A percentile compares a stretch with the other conserved stretches of the same genome.
These are phyloP conservation scores for Mesochorus sp. DNA, from an alignment of 2,888 invertebrate species.

Conservation along the genomic window DNA sequence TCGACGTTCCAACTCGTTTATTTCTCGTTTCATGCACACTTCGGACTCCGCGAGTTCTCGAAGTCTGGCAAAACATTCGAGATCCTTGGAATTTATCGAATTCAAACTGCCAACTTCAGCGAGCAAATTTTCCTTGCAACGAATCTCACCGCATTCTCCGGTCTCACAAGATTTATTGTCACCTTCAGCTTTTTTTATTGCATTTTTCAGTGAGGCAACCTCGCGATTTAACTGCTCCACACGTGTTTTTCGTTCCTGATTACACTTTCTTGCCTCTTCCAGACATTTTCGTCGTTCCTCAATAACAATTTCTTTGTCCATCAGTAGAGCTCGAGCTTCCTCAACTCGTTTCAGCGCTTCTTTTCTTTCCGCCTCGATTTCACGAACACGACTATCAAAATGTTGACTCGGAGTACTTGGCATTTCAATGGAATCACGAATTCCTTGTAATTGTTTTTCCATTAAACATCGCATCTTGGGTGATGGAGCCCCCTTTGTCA, in stretches of 20 bases:
- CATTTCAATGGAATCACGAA: constrained; percentile 11
- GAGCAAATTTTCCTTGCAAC: constrained; percentile 65
- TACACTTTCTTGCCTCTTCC: constrained; percentile 69
- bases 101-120: constrained; percentile 66
- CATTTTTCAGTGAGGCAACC: constrained; percentile 62
- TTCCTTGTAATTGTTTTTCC: constrained; percentile 69
- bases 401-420: constrained; percentile 71
- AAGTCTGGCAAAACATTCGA: constrained; percentile 82
- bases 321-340: constrained; percentile 70
- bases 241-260: constrained; percentile 66
- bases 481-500: constrained; percentile 66
- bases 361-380: constrained; percentile 74
- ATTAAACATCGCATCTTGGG: constrained; percentile 65
- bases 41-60: constrained; percentile 84
- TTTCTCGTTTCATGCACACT: constrained; percentile 85
- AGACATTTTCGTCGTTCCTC: constrained; percentile 66
- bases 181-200: constrained; percentile 43
- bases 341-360: constrained; percentile 68
- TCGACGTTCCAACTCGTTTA: constrained; percentile 86
- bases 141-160: constrained; percentile 70
- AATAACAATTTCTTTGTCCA: constrained; percentile 65
- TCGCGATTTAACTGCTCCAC: constrained; percentile 69
- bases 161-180: constrained; percentile 48
- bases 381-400: constrained; percentile 73
- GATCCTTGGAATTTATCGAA: constrained; percentile 76